These are phyloP conservation scores for Rattus rattus DNA, from an alignment of 2,113 vertebrate species.

Conservation along the genomic window DNA sequence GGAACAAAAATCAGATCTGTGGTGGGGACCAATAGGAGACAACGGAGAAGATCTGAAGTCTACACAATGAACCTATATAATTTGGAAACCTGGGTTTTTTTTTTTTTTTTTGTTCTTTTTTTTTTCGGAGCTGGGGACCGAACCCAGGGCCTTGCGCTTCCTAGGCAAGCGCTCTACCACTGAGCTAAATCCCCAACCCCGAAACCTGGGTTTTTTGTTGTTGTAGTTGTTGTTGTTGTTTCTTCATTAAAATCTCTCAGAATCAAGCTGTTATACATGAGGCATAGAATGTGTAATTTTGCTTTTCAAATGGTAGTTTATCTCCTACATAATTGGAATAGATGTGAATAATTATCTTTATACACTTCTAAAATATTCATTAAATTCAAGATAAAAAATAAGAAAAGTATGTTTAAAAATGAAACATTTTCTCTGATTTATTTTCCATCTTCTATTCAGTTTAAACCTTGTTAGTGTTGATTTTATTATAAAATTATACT, in stretches of 20 bases:
- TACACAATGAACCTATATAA: not conserved
- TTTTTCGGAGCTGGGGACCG: too few species aligned
- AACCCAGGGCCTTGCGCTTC: too few species aligned
- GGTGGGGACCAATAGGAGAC: conserved; percentile 24
- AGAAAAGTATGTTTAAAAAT: conserved; percentile 9
- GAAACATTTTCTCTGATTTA: not conserved
- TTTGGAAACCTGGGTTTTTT: not conserved
- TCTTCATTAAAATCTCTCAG: not conserved
- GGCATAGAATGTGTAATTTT: not conserved
- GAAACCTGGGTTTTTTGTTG: too few species aligned
- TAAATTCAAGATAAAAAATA: not conserved
- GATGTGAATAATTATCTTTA: not conserved
- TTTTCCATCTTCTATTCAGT: not conserved
- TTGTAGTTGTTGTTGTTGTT: not conserved
- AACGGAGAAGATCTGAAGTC: not conserved
- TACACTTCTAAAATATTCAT: not conserved
- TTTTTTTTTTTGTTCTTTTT: too few species aligned
- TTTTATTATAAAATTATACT: not conserved
- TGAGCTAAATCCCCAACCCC: too few species aligned
- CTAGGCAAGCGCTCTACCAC: too few species aligned
- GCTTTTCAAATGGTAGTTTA: conserved; percentile 15
- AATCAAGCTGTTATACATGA: conserved; percentile 1
- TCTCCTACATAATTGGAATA: not conserved
- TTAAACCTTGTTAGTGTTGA: conserved; percentile 28
- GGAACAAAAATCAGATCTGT: not conserved